These are phyloP conservation scores for Etheostoma spectabile DNA, from an alignment of 2,113 vertebrate genomes.

Conservation along the genomic window DNA sequence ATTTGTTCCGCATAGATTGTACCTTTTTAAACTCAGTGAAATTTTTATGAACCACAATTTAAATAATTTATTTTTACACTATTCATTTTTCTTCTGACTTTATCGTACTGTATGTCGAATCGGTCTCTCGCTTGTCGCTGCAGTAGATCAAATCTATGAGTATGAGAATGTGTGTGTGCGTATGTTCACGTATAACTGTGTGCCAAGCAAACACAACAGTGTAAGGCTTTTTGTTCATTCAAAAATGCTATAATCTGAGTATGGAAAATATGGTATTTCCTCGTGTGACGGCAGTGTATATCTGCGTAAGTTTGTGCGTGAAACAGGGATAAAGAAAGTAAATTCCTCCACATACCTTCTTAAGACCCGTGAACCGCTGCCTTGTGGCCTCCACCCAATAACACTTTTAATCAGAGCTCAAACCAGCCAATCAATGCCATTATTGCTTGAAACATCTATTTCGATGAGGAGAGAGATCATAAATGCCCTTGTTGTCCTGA, in stretches of 20 bases:
- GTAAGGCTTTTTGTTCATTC: conserved; percentile 22
- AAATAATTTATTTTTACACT: conserved; percentile 22
- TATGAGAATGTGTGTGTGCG: neutral
- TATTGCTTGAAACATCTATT: conserved; percentile 61
- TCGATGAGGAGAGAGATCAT: conserved; percentile 40
- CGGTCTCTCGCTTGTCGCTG: neutral
- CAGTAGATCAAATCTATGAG: conserved; percentile 5
- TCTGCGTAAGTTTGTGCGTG: neutral
- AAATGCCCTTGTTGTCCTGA: conserved; percentile 21
- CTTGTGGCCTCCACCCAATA: conserved; percentile 44
- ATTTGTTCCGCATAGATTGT: conserved; percentile 9
- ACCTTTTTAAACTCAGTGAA: conserved; percentile 15
- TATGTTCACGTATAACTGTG: neutral
- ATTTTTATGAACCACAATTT: conserved; percentile 3
- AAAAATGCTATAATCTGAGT: conserved; percentile 4
- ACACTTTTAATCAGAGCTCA: conserved; percentile 51
- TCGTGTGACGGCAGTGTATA: neutral
- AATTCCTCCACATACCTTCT: conserved; percentile 24
- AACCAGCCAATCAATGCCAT: conserved; percentile 68
- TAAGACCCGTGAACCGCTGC: conserved; percentile 21
- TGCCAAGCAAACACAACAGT: neutral
- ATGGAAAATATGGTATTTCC: too few relatives aligned
- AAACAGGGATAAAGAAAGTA: neutral
- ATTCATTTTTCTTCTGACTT: conserved; percentile 13
- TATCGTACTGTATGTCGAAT: neutral